Evolutionary conservation across 2,113 vertebrate genomes (phyloP).

Genomic region (Saimiri boliviensis): DNA sequence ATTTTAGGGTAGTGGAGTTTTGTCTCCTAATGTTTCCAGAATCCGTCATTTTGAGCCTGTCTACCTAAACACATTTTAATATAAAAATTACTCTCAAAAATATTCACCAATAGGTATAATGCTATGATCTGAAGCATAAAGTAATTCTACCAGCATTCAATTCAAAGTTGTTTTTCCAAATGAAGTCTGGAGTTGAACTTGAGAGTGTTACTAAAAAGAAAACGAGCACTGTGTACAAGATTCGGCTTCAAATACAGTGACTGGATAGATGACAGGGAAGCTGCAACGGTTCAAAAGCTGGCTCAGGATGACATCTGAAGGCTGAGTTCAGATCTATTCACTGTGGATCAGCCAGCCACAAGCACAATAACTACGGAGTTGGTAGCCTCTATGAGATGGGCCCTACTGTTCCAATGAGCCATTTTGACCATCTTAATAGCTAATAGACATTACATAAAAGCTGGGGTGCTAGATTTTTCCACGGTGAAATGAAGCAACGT

Average conservation of each 20-base stretch:
- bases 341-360: background rate
- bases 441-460: background rate
- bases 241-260: background rate
- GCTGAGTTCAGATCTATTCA: background rate
- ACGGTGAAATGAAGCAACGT: background rate
- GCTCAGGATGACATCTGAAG: background rate
- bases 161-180: background rate
- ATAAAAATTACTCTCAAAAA: background rate
- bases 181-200: background rate
- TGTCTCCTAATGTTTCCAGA: background rate
- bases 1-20: background rate
- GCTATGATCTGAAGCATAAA: background rate
- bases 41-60: background rate
- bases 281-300: background rate
- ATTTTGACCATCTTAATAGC: background rate
- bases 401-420: background rate
- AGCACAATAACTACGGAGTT: background rate
- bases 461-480: background rate
- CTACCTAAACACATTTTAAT: background rate
- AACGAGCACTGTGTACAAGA: background rate
- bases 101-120: background rate
- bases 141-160: background rate
- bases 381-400: background rate
- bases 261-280: background rate
- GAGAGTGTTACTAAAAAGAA: background rate